Conservation (phyloP, 2,113 vertebrate genomes). For the Notothenia rossii region DNA sequence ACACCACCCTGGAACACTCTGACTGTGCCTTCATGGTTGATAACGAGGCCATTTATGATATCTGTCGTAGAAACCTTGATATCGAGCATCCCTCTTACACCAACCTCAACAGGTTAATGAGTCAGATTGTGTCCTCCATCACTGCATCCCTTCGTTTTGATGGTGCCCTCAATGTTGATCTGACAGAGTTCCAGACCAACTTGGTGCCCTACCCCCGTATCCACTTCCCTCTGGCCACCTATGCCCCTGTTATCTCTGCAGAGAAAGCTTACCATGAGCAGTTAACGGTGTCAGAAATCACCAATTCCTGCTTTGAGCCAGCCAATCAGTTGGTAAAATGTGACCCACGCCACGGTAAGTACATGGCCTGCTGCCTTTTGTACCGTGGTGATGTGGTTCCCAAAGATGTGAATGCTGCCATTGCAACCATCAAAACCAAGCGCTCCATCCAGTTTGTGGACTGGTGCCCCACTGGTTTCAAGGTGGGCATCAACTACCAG, state of each 20-base stretch:
- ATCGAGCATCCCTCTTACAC: conserved; percentile 29
- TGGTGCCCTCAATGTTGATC: conserved; percentile 91
- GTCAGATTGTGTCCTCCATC: conserved; percentile 85
- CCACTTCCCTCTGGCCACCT: conserved; percentile 83
- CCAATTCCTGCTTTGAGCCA: conserved; percentile 67
- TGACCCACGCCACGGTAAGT: conserved; percentile 70
- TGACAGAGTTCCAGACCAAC: conserved; percentile 91
- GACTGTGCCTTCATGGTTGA: conserved; percentile 91
- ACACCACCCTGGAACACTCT: conserved; percentile 79
- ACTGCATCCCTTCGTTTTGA: conserved; percentile 90
- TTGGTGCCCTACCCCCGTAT: conserved; percentile 81
- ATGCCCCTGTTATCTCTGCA: conserved; percentile 84
- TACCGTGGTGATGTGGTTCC: conserved; percentile 87
- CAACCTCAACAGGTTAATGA: conserved; percentile 83
- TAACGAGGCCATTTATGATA: conserved; percentile 90
- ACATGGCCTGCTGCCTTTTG: conserved; percentile 84
- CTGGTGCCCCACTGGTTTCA: conserved; percentile 86
- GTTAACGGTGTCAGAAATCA: conserved; percentile 68
- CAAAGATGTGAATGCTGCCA: conserved; percentile 89
- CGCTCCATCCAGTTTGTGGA: conserved; percentile 85
- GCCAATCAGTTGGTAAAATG: conserved; percentile 76
- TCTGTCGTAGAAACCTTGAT: conserved; percentile 68
- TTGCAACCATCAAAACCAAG: conserved; percentile 88
- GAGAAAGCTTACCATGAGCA: conserved; percentile 86
- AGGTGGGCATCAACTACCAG: conserved; percentile 82